Percentiles rank a stretch among this genome's conserved stretches.
Evolutionary conservation across 1,140 invertebrate species (phyloP).

Genomic region (Pogonomyrmex californicus): DNA sequence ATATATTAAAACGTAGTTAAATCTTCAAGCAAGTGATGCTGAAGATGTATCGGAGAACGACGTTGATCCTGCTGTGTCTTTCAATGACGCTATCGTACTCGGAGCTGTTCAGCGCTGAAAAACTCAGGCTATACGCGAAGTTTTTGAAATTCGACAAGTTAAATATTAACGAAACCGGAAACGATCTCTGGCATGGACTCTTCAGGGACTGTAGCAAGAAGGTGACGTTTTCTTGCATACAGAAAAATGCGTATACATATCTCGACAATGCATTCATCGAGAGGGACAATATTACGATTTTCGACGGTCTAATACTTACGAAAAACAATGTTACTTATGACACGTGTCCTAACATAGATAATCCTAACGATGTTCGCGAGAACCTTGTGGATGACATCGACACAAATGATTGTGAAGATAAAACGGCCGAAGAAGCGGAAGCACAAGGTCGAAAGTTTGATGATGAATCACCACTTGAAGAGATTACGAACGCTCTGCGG

Average conservation of each 20-base stretch:
- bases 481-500: constrained; percentile 90
- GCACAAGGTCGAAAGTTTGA: constrained; percentile 78
- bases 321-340: constrained; percentile 89
- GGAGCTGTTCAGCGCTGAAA: constrained; percentile 78
- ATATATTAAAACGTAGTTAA: constrained; percentile 24
- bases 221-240: constrained; percentile 91
- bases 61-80: constrained; percentile 71
- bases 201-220: constrained; percentile 90
- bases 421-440: constrained; percentile 72
- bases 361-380: constrained; percentile 77
- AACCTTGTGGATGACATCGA: constrained; percentile 79
- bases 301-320: constrained; percentile 90
- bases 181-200: constrained; percentile 91
- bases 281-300: constrained; percentile 90
- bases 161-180: constrained; percentile 86
- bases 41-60: constrained; percentile 76
- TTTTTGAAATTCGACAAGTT: constrained; percentile 75
- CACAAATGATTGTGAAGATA: constrained; percentile 73
- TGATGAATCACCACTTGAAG: constrained; percentile 89
- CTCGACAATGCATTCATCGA: constrained; percentile 89
- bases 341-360: constrained; percentile 85
- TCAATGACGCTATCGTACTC: constrained; percentile 65
- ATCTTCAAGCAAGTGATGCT: neutral
- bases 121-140: constrained; percentile 75
- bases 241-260: constrained; percentile 91